Base-by-base conservation (phyloP, 1,140 invertebrate species). In the Trichonephila inaurata region DNA sequence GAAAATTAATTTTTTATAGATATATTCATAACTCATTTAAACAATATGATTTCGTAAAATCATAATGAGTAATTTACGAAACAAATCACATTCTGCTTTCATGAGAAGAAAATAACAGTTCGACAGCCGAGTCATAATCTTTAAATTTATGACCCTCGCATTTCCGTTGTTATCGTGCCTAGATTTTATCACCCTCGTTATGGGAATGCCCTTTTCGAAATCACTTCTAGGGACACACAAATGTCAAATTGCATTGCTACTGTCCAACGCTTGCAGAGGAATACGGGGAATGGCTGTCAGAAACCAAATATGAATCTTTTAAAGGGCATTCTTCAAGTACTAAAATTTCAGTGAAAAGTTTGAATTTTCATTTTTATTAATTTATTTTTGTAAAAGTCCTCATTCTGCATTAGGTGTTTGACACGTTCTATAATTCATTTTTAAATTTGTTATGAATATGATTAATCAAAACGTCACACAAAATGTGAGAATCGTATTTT, bases 141-240 rank as follows among this genome's bases (percentile, higher is more conserved):
- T 58, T 83, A 51, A 83, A 83, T 83, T 83, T 83, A 83, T 58
- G 82, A 60, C 40, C 82, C 40, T 60, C 82, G 21, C 44, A 83
- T 83, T 77, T 83, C 82, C 40, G 44, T 60, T 83, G 51, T 28
- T 83, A 77, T 58, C 82, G 21, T 83, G 82, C 40, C 0, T 60
- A 83, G 82, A 83, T 83, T 83, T 83, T 83, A 83, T 83, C 82
- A 28, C 82, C 82, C n/a, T 83, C 51, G 82, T 83, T 58, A 83
- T 44, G 82, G 60, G 44, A 83, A 83, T 51, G 82, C 21, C 82
- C 19, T 60, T 83, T 83, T 12, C 44, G 82, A 16, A 83, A 83
- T 58, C 21, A 28, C 82, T 83, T 83, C 51, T 58, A 51, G 44
- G 5, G 72, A 33, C 72, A 40, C 2, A 40, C 72, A 77, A 77